Base-by-base conservation (phyloP, 2,888 invertebrate genomes). In the Drosophila atripex region DNA sequence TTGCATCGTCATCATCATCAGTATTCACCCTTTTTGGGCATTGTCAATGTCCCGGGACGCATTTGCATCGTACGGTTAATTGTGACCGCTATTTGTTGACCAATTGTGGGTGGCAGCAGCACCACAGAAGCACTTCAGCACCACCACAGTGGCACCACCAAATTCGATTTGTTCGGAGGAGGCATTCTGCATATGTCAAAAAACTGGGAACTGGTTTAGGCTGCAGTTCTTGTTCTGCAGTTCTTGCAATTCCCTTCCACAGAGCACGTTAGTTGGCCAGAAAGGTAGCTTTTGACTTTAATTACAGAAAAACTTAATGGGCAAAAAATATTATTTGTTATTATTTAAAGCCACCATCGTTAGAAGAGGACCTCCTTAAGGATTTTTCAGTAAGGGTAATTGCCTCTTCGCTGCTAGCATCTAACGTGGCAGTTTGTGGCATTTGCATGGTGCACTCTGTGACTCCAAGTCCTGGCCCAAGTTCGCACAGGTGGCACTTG, bases 51-150 rank as follows among this genome's bases (percentile, higher is more conserved):
- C 65, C 74, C 70, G 78, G 16, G 56, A 74, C 55, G 66, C 71
- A 84, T 84, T 85, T 87, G 83, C 87, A 87, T 87, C 76, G 86
- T 86, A 84, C 82, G 84, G 82, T 86, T 84, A 86, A 82, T 84
- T 83, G 82, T 82, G 73, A 71, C 77, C 78, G 82, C 76, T 83
- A 76, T 71, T 82, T 70, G 64, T 57, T 76, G 74, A 76, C 77
- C 84, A 85, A 85, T 87, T 87, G 84, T 85, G 84, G 84, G 84
- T 85, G 88, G 88, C 83, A 73, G 75, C 56, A 43, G 65, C 46
- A 56, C 47, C 55, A 25, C 55, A 16, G 35, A 25, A 23, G 30
- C 28, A 23, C n/a, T 18, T 12, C 53, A 53, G 25, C 55, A 58
- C 16, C 57, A 51, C 50, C 63, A 35, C 58, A 25, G 60, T 30